Conservation (phyloP, 2,888 invertebrate species). For the Axea sp. region DNA sequence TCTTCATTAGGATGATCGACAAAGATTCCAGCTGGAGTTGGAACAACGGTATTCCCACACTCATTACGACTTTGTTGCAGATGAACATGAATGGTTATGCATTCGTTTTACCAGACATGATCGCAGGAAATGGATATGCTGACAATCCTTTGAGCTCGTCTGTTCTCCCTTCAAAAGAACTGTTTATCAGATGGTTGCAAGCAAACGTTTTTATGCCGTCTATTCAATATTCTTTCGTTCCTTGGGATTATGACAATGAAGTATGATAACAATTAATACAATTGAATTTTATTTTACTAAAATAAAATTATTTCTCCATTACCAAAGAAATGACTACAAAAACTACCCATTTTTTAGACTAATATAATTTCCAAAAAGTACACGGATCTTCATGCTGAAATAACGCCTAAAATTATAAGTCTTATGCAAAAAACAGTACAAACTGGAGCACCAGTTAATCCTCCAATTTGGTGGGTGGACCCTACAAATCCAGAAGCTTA, state of each 20-base stretch:
- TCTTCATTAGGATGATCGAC: constrained; percentile 89
- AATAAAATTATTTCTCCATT: no score
- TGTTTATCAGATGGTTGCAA: constrained; percentile 89
- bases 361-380: constrained; percentile 83
- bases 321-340: no score
- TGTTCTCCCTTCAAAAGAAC: constrained; percentile 80
- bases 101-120: constrained; percentile 89
- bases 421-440: constrained; percentile 83
- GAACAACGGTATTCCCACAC: constrained; percentile 85
- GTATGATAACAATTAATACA: no score
- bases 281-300: no score
- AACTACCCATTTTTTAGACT: constrained; percentile 82
- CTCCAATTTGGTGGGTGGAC: constrained; percentile 92
- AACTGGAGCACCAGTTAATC: constrained; percentile 86
- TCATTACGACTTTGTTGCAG: constrained; percentile 87
- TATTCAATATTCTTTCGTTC: constrained; percentile 89
- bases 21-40: constrained; percentile 86
- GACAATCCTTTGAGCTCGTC: constrained; percentile 80
- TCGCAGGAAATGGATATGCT: constrained; percentile 85
- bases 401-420: constrained; percentile 82
- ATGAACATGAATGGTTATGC: constrained; percentile 82
- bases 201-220: constrained; percentile 88
- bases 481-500: constrained; percentile 84
- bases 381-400: constrained; percentile 84
- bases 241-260: constrained; percentile 87